Conservation (phyloP, 1,140 invertebrate genomes). For the Ladona fulva region DNA sequence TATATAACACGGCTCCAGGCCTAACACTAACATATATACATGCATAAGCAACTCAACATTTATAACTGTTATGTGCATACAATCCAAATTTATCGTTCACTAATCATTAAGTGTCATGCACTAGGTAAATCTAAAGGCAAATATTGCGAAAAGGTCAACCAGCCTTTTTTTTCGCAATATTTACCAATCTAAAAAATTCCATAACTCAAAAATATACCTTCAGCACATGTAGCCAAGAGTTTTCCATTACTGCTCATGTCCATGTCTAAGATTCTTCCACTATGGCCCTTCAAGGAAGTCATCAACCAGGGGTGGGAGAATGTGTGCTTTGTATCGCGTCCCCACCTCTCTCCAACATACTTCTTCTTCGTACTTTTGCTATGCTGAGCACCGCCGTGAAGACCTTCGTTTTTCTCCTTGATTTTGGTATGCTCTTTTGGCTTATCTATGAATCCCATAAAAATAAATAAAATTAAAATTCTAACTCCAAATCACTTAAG, state of each 20-base stretch:
- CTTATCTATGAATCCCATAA: neutral
- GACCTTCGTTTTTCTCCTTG: neutral
- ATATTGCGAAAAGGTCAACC: too few species aligned
- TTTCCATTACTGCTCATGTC: slow-evolving; percentile 76
- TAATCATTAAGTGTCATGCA: too few species aligned
- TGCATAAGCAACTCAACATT: too few species aligned
- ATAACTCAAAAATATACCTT: slow-evolving; percentile 45
- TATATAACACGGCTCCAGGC: too few species aligned
- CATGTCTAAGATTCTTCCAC: slow-evolving; percentile 57
- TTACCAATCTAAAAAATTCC: too few species aligned
- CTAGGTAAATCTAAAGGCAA: too few species aligned
- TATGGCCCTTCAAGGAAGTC: slow-evolving; percentile 70
- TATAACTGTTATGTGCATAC: too few species aligned
- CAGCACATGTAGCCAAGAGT: slow-evolving; percentile 67
- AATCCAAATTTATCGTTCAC: too few species aligned
- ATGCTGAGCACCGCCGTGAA: neutral
- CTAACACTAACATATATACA: too few species aligned
- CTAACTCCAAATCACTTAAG: too few species aligned
- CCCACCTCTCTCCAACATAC: neutral
- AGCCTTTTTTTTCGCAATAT: too few species aligned
- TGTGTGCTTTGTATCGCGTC: slow-evolving; percentile 1
- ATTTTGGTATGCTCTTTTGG: neutral
- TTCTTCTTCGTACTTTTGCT: neutral
- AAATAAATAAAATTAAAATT: too few species aligned
- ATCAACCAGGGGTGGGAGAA: slow-evolving; percentile 64